Evolutionary conservation across 2,888 invertebrate species (phyloP).

Genomic region (Netelia virgata): DNA sequence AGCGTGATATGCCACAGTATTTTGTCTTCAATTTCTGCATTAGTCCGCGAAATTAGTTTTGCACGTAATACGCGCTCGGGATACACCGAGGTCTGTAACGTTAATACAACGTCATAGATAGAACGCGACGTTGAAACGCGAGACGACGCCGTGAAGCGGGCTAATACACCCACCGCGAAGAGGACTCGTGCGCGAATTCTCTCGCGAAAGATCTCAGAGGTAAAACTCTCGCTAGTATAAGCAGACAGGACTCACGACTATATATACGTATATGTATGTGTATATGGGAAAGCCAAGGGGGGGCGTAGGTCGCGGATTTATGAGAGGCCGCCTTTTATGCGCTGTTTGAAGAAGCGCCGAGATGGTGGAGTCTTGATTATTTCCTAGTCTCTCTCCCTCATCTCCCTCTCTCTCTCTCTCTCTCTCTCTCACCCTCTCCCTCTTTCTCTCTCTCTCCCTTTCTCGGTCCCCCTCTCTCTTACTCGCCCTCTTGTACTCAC

Average conservation of each 20-base stretch:
- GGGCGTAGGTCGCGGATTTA: conserved; percentile 74
- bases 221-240: conserved; percentile 39
- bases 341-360: conserved; percentile 72
- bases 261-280: neutral
- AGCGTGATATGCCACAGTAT: conserved; percentile 26
- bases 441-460: conserved; percentile 16
- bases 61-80: conserved; percentile 66
- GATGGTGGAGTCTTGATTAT: conserved; percentile 72
- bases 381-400: conserved; percentile 69
- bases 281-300: conserved; percentile 20
- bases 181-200: conserved; percentile 26
- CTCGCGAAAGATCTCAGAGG: conserved; percentile 29
- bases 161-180: conserved; percentile 9
- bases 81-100: conserved; percentile 10
- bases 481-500: neutral
- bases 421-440: neutral
- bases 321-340: conserved; percentile 72
- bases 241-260: conserved; percentile 26
- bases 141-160: conserved; percentile 34
- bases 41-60: conserved; percentile 74
- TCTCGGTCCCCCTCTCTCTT: neutral
- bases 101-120: conserved; percentile 35
- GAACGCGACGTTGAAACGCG: conserved; percentile 47
- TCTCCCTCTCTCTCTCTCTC: neutral
- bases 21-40: conserved; percentile 61